These are phyloP conservation scores for Halcyon leucocephala DNA, from an alignment of 2,797 vertebrate genomes.

Conservation along the genomic window DNA sequence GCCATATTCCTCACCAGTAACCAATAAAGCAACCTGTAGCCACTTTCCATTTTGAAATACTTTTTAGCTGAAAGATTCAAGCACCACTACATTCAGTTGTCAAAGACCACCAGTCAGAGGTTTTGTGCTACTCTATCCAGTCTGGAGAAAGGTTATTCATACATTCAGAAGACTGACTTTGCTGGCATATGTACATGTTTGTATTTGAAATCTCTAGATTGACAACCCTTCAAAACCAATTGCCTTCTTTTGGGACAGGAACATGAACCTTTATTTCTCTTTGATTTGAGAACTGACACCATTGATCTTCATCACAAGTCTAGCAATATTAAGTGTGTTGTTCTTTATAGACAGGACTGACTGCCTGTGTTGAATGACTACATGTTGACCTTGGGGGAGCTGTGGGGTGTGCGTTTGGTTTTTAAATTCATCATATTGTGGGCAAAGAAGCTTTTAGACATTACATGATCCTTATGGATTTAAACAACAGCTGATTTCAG, in stretches of 20 bases:
- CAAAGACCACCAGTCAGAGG: not conserved
- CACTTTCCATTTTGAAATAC: not conserved
- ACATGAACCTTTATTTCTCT: constrained; percentile 18
- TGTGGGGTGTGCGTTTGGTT: not conserved
- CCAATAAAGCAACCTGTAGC: not conserved
- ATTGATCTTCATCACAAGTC: not conserved
- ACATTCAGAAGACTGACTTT: not conserved
- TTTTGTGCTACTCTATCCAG: not conserved
- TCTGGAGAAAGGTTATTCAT: not conserved
- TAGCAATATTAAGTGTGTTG: not conserved
- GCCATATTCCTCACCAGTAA: not conserved
- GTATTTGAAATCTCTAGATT: constrained; percentile 4
- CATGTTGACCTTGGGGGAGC: not conserved
- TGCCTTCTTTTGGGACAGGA: constrained; percentile 13
- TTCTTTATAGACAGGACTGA: not conserved
- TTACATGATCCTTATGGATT: not conserved
- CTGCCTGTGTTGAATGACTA: not conserved
- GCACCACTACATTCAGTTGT: not conserved
- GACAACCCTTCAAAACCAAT: constrained; percentile 7
- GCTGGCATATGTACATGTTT: not conserved
- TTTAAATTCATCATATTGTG: not conserved
- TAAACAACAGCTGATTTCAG: not conserved
- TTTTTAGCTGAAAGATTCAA: not conserved
- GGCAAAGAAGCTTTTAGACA: not conserved
- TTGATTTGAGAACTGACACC: constrained; percentile 26